These are phyloP conservation scores for Hylia prasina DNA, from an alignment of 2,113 vertebrate genomes.

Conservation along the genomic window DNA sequence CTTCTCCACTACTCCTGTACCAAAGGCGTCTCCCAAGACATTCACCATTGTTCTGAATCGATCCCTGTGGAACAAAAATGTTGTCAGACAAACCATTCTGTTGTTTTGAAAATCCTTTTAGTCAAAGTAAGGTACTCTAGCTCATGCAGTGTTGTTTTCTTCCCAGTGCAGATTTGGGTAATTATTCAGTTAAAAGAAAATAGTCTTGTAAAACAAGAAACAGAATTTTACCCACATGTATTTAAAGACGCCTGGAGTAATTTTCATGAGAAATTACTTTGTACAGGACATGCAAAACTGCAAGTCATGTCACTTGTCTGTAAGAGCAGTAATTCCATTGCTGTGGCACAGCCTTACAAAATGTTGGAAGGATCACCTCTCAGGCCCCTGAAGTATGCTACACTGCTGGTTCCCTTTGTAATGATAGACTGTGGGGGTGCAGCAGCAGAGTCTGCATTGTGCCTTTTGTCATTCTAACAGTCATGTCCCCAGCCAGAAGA, in stretches of 20 bases:
- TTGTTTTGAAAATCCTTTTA: neutral
- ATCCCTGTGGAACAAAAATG: slow-evolving; percentile 77
- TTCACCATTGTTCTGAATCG: slow-evolving; percentile 98
- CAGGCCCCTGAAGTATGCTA: neutral
- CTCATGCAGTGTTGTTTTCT: neutral
- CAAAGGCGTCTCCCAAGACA: slow-evolving; percentile 92
- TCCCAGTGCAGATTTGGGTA: neutral
- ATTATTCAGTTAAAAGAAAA: neutral
- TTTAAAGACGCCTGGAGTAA: neutral
- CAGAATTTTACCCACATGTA: neutral
- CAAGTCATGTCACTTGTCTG: neutral
- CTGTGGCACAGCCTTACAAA: neutral
- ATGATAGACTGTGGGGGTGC: neutral
- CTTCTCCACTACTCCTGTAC: slow-evolving; percentile 92
- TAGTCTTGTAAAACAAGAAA: neutral
- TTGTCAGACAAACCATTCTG: neutral
- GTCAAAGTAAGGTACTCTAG: neutral
- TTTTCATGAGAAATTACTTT: neutral
- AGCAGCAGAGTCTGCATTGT: neutral
- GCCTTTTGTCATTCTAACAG: neutral
- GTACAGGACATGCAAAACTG: neutral
- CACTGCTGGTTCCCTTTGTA: neutral
- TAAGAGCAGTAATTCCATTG: neutral
- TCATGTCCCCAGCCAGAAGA: neutral
- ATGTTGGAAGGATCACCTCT: neutral